Percentiles rank a stretch among this genome's conserved stretches.
Evolutionary conservation across 2,113 vertebrate genomes (phyloP).

Genomic region (Pontoporia blainvillei): DNA sequence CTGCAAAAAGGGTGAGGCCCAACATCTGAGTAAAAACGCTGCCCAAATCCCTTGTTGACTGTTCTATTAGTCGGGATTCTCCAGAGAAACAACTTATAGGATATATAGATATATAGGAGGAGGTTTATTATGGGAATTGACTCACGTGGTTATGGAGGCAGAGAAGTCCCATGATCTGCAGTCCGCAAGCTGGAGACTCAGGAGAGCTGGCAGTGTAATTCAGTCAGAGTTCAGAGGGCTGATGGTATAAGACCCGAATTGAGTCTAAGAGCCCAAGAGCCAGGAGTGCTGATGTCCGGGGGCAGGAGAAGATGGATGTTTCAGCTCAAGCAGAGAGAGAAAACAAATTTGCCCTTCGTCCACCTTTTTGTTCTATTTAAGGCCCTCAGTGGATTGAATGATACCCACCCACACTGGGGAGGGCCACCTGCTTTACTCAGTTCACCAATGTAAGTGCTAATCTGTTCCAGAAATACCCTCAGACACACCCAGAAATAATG

Average conservation of each 20-base stretch:
- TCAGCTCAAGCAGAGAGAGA: neutral
- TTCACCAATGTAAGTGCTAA: neutral
- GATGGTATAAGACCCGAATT: neutral
- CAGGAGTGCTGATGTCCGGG: neutral
- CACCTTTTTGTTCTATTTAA: neutral
- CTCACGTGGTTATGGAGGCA: neutral
- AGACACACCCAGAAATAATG: neutral
- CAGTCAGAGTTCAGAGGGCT: neutral
- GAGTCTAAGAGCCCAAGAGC: neutral
- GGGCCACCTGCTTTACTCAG: neutral
- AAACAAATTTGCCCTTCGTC: neutral
- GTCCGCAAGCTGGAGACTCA: neutral
- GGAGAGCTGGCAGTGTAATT: neutral
- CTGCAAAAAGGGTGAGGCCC: neutral
- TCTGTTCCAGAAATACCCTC: neutral
- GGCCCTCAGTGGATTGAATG: neutral
- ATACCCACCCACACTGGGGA: neutral
- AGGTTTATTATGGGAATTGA: neutral
- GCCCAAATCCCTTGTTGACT: neutral
- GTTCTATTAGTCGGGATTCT: neutral
- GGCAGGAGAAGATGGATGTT: neutral
- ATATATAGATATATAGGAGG: neutral
- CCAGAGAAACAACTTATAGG: neutral
- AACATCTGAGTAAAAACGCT: neutral
- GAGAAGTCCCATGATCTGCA: neutral